Conservation (phyloP, 2,888 invertebrate species). For the Nephrotoma flavescens region DNA sequence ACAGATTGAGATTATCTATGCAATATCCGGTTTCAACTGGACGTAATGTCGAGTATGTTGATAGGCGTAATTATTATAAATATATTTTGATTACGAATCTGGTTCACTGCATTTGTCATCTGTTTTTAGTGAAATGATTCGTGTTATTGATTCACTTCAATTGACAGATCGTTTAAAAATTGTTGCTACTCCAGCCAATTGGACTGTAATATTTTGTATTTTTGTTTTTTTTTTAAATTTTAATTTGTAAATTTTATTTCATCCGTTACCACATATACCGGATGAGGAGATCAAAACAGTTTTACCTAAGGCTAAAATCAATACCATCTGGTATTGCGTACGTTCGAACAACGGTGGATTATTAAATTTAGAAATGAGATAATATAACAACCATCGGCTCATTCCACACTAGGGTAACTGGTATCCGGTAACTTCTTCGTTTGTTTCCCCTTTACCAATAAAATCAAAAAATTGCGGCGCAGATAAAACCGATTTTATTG, state of each 20-base stretch:
- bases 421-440: too few species aligned
- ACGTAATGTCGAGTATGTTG: conserved; percentile 65
- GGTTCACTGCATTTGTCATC: too few species aligned
- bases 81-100: conserved; percentile 5
- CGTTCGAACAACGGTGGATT: conserved; percentile 55
- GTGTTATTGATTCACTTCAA: conserved; percentile 71
- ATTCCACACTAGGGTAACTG: too few species aligned
- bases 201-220: conserved; percentile 16
- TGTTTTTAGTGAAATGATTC: conserved; percentile 58
- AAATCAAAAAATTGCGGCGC: too few species aligned
- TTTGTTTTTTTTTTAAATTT: neutral
- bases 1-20: conserved; percentile 63
- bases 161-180: conserved; percentile 52
- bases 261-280: conserved; percentile 43
- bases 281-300: conserved; percentile 43
- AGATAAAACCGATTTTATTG: too few species aligned
- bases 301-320: conserved; percentile 24
- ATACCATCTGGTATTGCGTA: conserved; percentile 63
- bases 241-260: conserved; percentile 2
- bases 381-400: too few species aligned
- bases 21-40: conserved; percentile 76
- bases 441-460: too few species aligned
- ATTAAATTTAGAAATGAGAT: conserved; percentile 23
- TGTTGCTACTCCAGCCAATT: conserved; percentile 75
- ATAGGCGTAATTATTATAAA: neutral